Base-by-base conservation (phyloP, 2,888 invertebrate species). In the Strigamia transsilvanica region DNA sequence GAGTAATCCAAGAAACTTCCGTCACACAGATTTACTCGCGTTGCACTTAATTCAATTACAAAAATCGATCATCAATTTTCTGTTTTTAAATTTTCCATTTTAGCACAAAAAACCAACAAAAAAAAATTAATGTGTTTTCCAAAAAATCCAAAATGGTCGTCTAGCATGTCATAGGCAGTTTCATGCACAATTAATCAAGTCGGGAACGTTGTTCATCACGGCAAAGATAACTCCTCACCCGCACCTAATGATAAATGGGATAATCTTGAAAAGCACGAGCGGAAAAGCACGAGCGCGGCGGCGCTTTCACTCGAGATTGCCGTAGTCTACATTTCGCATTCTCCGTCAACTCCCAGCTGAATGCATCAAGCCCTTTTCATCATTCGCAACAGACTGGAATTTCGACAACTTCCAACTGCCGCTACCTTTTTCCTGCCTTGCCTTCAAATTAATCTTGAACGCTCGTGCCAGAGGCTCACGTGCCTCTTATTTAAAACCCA, bases 341-440 rank as follows among this genome's bases (percentile, higher is more conserved):
- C 61, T 61, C 61, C 21, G 9, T 61, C 61, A 61, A 21, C 21
- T 42, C 42, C 42, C 42, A 42, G 23, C 61, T 61, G 61, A 61
- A 61, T 18, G 61, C 7, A 61, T 61, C 61, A 18, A 61, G 61
- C n/a, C 13, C 42, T 61, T 61, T 61, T 61, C 61, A 61, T 61
- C 61, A 61, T 61, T 61, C 18, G 61, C 61, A 61, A 61, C 61
- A 61, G 61, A 61, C 61, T 61, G 61, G 61, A 61, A 61, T 61
- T 61, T 61, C 21, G 61, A 61, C 5, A 61, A 21, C 61, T 61
- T 56, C n/a, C n/a, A n/a, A 34, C 34, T 34, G 3, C 34, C 7
- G 7, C 34, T 34, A 34, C 34, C 34, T 34, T 34, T 34, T 34
- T 42, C 15, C 42, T 61, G n/a, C 18, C 18, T 10, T 61, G 21